Percentiles rank a stretch among this genome's conserved stretches.
phyloP scores from a whole-genome alignment of 2,797 vertebrate genomes.

The Etheostoma nigrum region DNA sequence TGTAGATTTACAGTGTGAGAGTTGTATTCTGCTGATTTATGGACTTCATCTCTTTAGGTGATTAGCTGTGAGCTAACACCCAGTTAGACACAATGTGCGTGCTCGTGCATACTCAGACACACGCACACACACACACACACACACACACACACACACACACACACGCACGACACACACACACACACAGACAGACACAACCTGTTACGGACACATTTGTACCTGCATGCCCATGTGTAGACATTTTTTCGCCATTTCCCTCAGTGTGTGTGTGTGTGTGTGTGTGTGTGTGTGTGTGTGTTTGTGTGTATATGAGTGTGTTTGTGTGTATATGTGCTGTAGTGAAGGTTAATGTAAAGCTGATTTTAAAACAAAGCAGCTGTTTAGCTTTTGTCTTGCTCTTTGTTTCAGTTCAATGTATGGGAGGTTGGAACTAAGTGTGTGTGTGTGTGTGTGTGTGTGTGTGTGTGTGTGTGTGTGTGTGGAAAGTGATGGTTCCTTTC shows the following conservation, averaged over 20 bases:
- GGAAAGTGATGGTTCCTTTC: slow-evolving; percentile 81
- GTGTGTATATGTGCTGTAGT: slow-evolving; percentile 4
- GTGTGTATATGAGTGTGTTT: slow-evolving; percentile 8
- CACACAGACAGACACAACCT: slow-evolving; percentile 29
- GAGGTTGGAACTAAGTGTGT: slow-evolving; percentile 14
- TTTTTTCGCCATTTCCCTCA: not conserved
- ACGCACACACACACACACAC: slow-evolving; percentile 15
- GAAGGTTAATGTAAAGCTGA: slow-evolving; percentile 31
- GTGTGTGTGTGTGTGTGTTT: not conserved
- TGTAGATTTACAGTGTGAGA: slow-evolving; percentile 72
- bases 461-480: slow-evolving; percentile 17
- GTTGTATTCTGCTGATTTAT: slow-evolving; percentile 73
- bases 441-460: slow-evolving; percentile 19
- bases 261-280: not conserved
- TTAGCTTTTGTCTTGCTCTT: slow-evolving; percentile 37
- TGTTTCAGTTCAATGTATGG: slow-evolving; percentile 41
- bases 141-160: slow-evolving; percentile 25
- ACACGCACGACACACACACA: slow-evolving; percentile 24
- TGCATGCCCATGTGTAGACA: not conserved
- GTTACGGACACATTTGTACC: slow-evolving; percentile 23
- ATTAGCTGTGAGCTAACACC: slow-evolving; percentile 76
- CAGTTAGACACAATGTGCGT: slow-evolving; percentile 15
- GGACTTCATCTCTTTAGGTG: slow-evolving; percentile 72
- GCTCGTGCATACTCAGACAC: not conserved
- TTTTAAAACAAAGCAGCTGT: slow-evolving; percentile 62